Base-by-base conservation (phyloP, 2,113 vertebrate genomes). In the Heterochromis multidens region DNA sequence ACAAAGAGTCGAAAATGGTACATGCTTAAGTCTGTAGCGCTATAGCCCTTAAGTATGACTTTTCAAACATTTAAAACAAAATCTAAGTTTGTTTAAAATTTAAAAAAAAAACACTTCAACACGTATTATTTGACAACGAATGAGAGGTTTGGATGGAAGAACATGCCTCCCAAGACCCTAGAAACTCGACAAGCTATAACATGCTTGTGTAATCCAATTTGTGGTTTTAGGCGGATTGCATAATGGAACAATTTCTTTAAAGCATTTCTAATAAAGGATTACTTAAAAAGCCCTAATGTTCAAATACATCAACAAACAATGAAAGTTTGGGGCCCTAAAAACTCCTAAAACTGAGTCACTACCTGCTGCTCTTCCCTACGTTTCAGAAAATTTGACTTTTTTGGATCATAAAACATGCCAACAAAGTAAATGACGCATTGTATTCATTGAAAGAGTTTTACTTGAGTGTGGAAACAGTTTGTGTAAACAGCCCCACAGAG, bases 61-160 rank as follows among this genome's bases (percentile, higher is more conserved):
- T 54, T 74, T 74, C 31, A 49, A 74, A 74, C 70, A 74, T 74
- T 74, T 54, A 54, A 65, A 65, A 40, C 19, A 65, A 65, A 74
- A 43, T 74, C 43, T 21, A 74, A 52, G 27, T 52, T 74, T 52
- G 9, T 10, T 72, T 72, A 21, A 49, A 72, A 49, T 21, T 52
- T 74, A n/a, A n/a, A n/a, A 52, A 52, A 29, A 49, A 16, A 29
- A 49, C 17, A 7, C 17, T 72, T 37, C 3, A 27, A 27, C 0
- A 29, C 0, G 16, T 1, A 16, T 25, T 29, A 43, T 72, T 49
- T 72, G 40, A 49, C 40, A 17, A 72, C 16, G 21, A 52, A 72
- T 31, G 0, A 72, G 0, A 52, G 0, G 3, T 52, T 72, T 0
- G 6, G 43, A 17, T 72, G 0, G 67, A 52, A 72, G 29, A 72